These are phyloP conservation scores for Ectobius pallidus DNA, from an alignment of 2,888 invertebrate genomes.

Conservation along the genomic window DNA sequence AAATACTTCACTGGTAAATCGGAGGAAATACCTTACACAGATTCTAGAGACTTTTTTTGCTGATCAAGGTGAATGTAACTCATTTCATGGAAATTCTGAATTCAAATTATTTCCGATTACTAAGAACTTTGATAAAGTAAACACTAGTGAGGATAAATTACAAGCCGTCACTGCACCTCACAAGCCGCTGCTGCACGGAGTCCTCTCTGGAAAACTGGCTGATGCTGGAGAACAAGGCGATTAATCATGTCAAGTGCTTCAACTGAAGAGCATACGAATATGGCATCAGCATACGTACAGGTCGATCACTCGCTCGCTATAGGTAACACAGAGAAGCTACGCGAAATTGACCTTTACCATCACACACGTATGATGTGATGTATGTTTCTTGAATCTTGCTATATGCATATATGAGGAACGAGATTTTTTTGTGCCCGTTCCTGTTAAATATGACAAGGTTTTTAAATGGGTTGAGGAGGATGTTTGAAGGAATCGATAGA, in stretches of 20 bases:
- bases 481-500: neutral
- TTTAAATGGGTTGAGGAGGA: neutral
- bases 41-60: no score
- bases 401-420: conserved; percentile 5
- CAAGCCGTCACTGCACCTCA: conserved; percentile 13
- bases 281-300: conserved; percentile 24
- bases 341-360: conserved; percentile 24
- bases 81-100: no score
- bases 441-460: conserved; percentile 26
- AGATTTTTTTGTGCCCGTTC: conserved; percentile 8
- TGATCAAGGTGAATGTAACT: no score
- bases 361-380: conserved; percentile 12
- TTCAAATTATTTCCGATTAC: no score
- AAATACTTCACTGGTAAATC: no score
- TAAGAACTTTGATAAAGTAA: no score
- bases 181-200: neutral
- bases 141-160: no score
- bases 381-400: conserved; percentile 30
- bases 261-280: conserved; percentile 26
- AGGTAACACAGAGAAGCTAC: conserved; percentile 18
- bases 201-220: conserved; percentile 22
- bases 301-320: conserved; percentile 26
- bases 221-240: conserved; percentile 27
- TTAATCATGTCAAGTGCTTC: conserved; percentile 30
- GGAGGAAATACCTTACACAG: no score